These are phyloP conservation scores for Platalea minor DNA, from an alignment of 2,797 vertebrate genomes.

Conservation along the genomic window DNA sequence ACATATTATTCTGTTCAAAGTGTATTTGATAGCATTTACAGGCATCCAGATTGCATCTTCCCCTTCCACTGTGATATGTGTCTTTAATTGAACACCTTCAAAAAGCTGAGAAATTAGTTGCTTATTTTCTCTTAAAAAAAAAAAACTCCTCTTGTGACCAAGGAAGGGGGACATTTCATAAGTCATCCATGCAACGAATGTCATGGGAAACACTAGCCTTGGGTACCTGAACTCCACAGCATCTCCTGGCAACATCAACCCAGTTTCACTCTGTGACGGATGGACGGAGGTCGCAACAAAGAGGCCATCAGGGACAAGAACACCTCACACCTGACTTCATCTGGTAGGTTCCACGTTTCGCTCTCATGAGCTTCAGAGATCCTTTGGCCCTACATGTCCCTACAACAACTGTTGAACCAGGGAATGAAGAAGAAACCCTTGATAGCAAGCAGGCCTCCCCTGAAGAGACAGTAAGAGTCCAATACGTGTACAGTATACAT, in stretches of 20 bases:
- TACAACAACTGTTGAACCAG: rapidly evolving
- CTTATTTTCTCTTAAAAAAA: background rate
- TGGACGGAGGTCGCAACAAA: background rate
- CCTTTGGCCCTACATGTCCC: background rate
- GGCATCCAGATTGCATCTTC: background rate
- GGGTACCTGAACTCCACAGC: background rate
- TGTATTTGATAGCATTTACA: background rate
- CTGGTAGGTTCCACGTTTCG: background rate
- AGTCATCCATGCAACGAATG: background rate
- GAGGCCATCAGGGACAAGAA: background rate
- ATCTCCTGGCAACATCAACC: background rate
- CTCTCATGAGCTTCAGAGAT: background rate
- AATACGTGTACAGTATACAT: rapidly evolving
- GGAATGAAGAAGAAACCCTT: background rate
- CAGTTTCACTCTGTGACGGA: background rate
- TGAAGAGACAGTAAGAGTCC: rapidly evolving
- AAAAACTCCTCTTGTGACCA: background rate
- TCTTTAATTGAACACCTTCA: background rate
- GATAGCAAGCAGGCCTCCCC: background rate
- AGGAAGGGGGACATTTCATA: background rate
- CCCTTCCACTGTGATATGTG: rapidly evolving
- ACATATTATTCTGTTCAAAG: background rate
- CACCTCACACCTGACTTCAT: background rate
- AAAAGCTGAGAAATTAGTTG: background rate
- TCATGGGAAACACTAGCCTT: background rate